Conservation (phyloP, 2,797 vertebrate species). For the Parambassis ranga region DNA sequence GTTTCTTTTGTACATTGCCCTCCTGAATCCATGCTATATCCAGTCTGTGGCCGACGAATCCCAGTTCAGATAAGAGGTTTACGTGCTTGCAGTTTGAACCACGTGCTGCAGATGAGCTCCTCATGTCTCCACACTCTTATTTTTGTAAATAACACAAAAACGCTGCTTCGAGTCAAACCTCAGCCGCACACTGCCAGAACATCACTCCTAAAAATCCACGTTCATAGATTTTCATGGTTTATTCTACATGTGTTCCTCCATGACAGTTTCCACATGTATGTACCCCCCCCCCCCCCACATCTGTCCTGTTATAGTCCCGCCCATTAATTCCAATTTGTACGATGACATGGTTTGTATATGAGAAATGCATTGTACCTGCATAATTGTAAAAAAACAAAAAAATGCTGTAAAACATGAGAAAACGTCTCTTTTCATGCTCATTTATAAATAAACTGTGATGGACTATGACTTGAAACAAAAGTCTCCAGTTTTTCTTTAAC, state of each 20-base stretch:
- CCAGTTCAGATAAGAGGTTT: conserved; percentile 5
- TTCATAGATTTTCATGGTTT: neutral
- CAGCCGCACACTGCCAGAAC: conserved; percentile 58
- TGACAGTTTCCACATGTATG: too few relatives aligned
- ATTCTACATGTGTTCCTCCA: too few relatives aligned
- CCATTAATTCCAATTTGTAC: conserved; percentile 69
- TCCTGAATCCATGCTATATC: conserved; percentile 16
- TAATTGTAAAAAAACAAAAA: conserved; percentile 60
- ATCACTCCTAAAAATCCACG: neutral
- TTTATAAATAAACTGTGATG: conserved; percentile 77
- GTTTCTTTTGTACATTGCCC: conserved; percentile 38
- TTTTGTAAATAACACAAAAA: conserved; percentile 3
- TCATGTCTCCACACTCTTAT: neutral
- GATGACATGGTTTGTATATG: conserved; percentile 77
- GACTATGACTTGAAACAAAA: conserved; percentile 3
- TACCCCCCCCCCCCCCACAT: too few relatives aligned
- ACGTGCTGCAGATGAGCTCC: conserved; percentile 26
- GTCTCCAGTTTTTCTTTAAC: neutral
- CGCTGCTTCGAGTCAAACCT: conserved; percentile 42
- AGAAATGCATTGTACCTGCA: conserved; percentile 66
- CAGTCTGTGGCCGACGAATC: neutral
- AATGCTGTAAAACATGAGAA: conserved; percentile 53
- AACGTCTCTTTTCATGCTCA: conserved; percentile 50
- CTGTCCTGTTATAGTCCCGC: conserved; percentile 7
- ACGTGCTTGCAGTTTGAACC: conserved; percentile 16